Conservation (phyloP, 1,140 invertebrate species). For the Drosophila guanche region DNA sequence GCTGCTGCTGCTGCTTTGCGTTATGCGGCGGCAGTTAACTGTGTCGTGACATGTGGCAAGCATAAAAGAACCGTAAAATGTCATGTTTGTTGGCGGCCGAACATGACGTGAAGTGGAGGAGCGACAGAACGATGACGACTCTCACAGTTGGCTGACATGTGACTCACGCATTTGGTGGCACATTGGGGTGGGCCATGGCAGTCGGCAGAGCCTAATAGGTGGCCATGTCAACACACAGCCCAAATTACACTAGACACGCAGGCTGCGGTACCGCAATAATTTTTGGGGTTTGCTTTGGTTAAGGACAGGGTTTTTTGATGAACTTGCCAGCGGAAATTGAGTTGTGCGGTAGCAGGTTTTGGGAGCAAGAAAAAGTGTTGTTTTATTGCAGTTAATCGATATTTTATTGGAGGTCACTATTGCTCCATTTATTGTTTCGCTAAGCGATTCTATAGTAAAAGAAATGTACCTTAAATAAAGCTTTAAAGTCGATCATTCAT, state of each 20-base stretch:
- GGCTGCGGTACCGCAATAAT: slow-evolving; percentile 24
- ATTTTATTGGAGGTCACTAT: not conserved
- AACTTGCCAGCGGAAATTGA: slow-evolving; percentile 13
- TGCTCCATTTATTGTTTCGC: too few species aligned
- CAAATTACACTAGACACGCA: slow-evolving; percentile 65
- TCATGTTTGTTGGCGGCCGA: slow-evolving; percentile 78
- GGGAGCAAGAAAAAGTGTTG: not conserved
- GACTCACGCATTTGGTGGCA: slow-evolving; percentile 47
- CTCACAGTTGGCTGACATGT: slow-evolving; percentile 47
- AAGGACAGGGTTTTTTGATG: slow-evolving; percentile 32
- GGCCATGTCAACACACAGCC: slow-evolving; percentile 68
- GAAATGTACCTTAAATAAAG: too few species aligned
- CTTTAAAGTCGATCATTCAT: not conserved
- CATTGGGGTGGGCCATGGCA: not conserved
- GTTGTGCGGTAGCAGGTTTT: slow-evolving; percentile 12
- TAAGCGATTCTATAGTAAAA: too few species aligned
- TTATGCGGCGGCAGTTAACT: slow-evolving; percentile 71
- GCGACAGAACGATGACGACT: slow-evolving; percentile 42
- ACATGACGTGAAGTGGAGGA: slow-evolving; percentile 74
- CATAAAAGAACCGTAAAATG: slow-evolving; percentile 81
- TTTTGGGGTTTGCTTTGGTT: slow-evolving; percentile 3
- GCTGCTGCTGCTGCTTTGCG: slow-evolving; percentile 29
- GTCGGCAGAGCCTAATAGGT: slow-evolving; percentile 21
- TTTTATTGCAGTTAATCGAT: slow-evolving; percentile 20
- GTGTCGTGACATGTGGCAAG: slow-evolving; percentile 78